Base-by-base conservation (phyloP, 1,140 invertebrate species). In the Euwallacea fornicatus region DNA sequence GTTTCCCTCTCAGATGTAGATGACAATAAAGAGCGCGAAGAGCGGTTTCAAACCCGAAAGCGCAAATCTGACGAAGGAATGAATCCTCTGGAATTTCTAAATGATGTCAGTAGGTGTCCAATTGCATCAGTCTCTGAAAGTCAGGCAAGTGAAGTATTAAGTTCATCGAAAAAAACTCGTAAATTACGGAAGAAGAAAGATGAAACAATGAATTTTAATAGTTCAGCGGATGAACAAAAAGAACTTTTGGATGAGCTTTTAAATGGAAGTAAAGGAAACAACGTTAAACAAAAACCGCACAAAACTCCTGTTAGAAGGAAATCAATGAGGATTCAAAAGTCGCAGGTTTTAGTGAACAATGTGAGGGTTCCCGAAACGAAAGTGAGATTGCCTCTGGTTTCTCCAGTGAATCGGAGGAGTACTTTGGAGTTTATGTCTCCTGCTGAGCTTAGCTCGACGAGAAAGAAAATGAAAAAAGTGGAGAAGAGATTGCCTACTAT, bases 391-490 rank as follows among this genome's bases (percentile, higher is more conserved):
- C 21, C 1, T 33, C 21, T 4, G 21, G 21, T 33, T 42, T 16
- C 66, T 11, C 67, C 67, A 43, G 33, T 42, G 54, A 66, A 71
- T 41, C 58, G 79, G 46, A 53, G 78, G 63, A 80, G 78, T 64
- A 79, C 77, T 13, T 50, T 73, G 13, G 79, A 81, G 21, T 81
- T 80, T 74, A 33, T 73, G 4, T 46, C 70, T 11, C 55, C 43
- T 42, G n/a, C 46, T 7, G 55, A 74, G 46, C 42, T 9, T 7
- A 63, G 53, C 13, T 66, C 70, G 11, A 69, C 60, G 8, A 77
- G 70, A 47, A 75, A 72, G 33, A 53, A 46, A 7, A 75, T 68
- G 21, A 54, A 65, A 7, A 76, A 76, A 73, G 56, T 69, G 3
- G 58, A 55, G 21, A 63, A 44, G 9, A 72, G 74, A 58, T 62